These are phyloP conservation scores for Montipora capricornis DNA, from an alignment of 64 coral and sea anemone species.

Conservation along the genomic window DNA sequence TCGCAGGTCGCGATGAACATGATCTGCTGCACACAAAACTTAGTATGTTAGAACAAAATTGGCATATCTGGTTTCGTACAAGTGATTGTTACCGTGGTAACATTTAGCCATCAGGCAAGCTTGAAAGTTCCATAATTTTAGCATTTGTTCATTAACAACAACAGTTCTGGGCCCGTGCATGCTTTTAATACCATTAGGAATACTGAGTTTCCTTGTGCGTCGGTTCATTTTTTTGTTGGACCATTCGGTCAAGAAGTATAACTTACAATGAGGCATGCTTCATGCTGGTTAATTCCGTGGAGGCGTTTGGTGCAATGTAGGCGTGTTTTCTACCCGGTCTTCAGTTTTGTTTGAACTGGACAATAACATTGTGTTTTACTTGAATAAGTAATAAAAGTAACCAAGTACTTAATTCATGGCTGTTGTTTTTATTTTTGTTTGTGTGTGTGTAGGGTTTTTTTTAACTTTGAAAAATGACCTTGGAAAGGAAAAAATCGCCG, in stretches of 20 bases:
- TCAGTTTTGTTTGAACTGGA: background rate
- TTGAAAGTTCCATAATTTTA: conserved; percentile 37
- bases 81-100: background rate
- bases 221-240: conserved; percentile 1
- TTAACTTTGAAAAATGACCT: no score
- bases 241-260: background rate
- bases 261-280: background rate
- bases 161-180: conserved; percentile 19
- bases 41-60: background rate
- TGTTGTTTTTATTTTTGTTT: background rate
- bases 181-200: background rate
- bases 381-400: background rate
- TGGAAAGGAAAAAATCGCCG: no score
- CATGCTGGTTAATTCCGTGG: background rate
- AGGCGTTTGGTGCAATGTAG: background rate
- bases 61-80: background rate
- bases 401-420: background rate
- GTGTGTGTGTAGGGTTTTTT: no score
- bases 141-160: background rate
- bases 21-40: background rate
- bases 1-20: background rate
- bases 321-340: background rate
- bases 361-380: background rate
- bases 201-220: conserved; percentile 27
- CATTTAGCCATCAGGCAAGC: background rate